Evolutionary conservation across 2,797 vertebrate species (phyloP).

Genomic region (Coracias cyanogaster): DNA sequence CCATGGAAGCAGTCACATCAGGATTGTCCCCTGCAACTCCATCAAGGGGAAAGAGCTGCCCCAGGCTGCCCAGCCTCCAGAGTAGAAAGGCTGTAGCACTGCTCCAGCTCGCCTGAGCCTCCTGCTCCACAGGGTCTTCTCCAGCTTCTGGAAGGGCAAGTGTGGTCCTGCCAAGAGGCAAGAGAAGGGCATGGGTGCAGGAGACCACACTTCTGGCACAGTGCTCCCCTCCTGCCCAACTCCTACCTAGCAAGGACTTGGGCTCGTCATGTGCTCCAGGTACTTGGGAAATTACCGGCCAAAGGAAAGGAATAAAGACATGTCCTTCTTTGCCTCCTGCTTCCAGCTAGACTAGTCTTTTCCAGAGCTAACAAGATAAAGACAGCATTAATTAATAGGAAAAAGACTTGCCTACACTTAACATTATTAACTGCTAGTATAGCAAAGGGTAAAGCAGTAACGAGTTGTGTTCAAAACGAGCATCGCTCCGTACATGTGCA

Average conservation of each 20-base stretch:
- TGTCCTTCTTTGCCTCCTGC: background rate
- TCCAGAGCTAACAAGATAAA: background rate
- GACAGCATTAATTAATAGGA: background rate
- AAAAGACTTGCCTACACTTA: background rate
- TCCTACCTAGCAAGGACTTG: background rate
- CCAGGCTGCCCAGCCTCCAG: background rate
- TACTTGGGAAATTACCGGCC: background rate
- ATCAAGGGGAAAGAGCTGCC: background rate
- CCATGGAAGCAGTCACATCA: accelerated
- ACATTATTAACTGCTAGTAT: accelerated
- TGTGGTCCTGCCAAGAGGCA: background rate
- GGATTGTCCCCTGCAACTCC: background rate
- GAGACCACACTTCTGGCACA: accelerated
- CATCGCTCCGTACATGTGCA: accelerated
- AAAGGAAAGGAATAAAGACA: background rate
- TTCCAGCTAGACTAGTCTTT: background rate
- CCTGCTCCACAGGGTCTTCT: background rate
- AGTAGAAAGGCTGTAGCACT: background rate
- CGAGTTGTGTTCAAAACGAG: background rate
- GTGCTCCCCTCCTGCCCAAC: background rate
- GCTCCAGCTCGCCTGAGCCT: background rate
- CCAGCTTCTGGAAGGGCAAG: background rate
- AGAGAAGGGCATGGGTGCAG: background rate
- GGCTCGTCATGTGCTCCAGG: background rate
- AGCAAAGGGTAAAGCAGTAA: background rate